These are phyloP conservation scores for Trichonephila clavipes DNA, from an alignment of 1,140 invertebrate genomes.

Conservation along the genomic window DNA sequence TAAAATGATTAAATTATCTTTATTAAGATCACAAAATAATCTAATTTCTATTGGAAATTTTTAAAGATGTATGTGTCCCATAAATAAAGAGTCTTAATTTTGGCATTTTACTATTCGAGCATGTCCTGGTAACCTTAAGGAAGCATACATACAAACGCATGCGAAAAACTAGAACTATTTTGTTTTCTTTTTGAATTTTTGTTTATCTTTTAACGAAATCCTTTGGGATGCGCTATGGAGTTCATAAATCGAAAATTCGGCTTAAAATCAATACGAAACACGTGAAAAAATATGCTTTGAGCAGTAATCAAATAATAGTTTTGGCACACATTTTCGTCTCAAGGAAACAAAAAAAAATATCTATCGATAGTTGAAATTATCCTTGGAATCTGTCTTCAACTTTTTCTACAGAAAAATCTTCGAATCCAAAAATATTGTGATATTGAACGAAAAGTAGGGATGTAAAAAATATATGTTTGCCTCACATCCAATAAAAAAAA, in stretches of 20 bases:
- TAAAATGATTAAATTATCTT: too few species aligned
- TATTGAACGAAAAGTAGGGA: neutral
- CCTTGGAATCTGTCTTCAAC: neutral
- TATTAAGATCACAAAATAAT: too few species aligned
- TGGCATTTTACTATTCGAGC: too few species aligned
- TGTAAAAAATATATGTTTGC: neutral
- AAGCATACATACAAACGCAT: neutral
- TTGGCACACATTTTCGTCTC: neutral
- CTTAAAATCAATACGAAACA: slow-evolving; percentile 10
- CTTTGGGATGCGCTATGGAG: neutral
- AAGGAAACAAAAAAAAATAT: neutral
- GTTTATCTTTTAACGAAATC: neutral
- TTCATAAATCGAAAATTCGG: neutral
- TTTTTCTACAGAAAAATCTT: neutral
- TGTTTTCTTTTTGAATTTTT: neutral
- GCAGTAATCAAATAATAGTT: slow-evolving; percentile 34
- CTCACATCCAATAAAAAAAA: neutral
- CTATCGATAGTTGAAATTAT: slow-evolving; percentile 19
- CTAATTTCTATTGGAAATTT: too few species aligned
- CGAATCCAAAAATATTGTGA: neutral
- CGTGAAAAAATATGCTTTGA: neutral
- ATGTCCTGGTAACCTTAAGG: too few species aligned
- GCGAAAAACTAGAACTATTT: neutral
- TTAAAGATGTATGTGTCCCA: too few species aligned
- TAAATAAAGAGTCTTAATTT: too few species aligned